Base-by-base conservation (phyloP, 2,888 invertebrate species). In the Miltochrista miniata region DNA sequence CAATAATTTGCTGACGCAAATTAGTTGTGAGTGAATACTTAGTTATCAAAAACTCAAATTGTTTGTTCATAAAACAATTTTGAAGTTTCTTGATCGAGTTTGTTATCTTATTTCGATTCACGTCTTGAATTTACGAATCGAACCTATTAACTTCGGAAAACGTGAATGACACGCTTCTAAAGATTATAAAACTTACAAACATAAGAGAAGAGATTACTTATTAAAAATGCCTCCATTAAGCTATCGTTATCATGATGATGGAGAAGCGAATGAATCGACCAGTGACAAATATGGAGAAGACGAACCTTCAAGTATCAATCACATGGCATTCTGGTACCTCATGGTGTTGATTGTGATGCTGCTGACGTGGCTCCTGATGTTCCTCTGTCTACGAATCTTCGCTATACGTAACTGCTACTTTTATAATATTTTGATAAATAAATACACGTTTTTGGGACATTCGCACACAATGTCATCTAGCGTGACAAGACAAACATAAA, bases 261-360 rank as follows among this genome's bases (percentile, higher is more conserved):
- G 35, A 18, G 61, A 68, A 24, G 44, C 55, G 2, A 53, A 59
- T 30, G 63, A 70, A 5, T 60, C 61, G n/a, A 51, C 48, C 7
- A 55, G 74, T 7, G 50, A 61, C 5, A 68, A 66, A 11, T 59
- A 64, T 2, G 74, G 72, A 2, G 59, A 52, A 0, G 56, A 49
- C 0, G 70, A 68, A n/a, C 60, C 75, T 0, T 42, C 60, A 0
- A 65, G 53, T 7, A 42, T 85, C 12, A 71, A 71, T 0, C 66
- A 85, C 18, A 80, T 89, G 77, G 79, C 86, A 0, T 78, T 89
- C 38, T 90, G 86, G 87, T 90, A 90, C 51, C 74, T 83, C 74
- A 61, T 88, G 3, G 73, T 83, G 8, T 61, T 90, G 45, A 48
- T 89, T 0, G 68, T 56, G 3, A 79, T 90, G 81, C 65, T 90